Evolutionary conservation across 2,888 invertebrate species (phyloP).

Genomic region (Aelia acuminata): DNA sequence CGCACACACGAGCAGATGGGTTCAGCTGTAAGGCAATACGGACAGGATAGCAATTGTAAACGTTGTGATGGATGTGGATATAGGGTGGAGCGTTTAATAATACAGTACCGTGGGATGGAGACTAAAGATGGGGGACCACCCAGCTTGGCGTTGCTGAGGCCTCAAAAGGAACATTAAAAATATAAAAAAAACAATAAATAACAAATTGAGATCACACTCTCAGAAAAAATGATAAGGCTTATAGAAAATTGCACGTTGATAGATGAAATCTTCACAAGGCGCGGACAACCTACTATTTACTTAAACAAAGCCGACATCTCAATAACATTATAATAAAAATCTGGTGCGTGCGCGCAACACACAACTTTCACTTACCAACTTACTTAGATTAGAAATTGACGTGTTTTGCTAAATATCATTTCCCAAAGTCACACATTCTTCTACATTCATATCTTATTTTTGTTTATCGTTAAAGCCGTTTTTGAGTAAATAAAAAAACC

Average conservation of each 20-base stretch:
- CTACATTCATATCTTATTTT: no score
- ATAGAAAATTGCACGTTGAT: background rate
- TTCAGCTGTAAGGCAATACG: constrained; percentile 19
- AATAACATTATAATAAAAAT: no score
- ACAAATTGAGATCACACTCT: background rate
- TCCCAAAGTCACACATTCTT: no score
- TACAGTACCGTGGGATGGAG: background rate
- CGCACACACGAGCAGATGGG: background rate
- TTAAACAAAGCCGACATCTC: background rate
- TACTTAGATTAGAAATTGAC: no score
- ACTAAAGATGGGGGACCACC: constrained; percentile 4
- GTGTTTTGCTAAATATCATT: no score
- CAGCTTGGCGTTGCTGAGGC: background rate
- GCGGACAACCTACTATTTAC: background rate
- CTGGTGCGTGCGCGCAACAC: no score
- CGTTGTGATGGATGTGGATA: constrained; percentile 25
- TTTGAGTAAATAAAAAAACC: no score
- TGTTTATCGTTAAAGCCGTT: no score
- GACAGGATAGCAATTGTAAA: constrained; percentile 16
- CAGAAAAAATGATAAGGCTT: background rate
- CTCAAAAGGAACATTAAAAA: background rate
- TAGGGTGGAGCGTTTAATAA: background rate
- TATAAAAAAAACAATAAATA: background rate
- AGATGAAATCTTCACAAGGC: constrained; percentile 2
- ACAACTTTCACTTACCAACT: no score